Evolutionary conservation across 2,888 invertebrate species (phyloP).

Genomic region (Brenthis ino): DNA sequence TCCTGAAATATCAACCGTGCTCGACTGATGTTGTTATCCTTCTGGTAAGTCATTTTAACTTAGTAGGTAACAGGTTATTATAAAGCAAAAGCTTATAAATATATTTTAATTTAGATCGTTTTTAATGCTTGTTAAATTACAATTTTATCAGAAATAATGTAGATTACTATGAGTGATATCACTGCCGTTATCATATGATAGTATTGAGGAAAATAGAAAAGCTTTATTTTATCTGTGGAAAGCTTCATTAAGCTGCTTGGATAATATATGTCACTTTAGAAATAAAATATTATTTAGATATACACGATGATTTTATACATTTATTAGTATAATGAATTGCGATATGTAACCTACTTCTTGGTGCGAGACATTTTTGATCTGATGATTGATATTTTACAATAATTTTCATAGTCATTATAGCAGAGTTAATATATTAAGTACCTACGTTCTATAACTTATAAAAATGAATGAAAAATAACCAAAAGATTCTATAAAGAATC

Average conservation of each 20-base stretch:
- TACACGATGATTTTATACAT: too few relatives aligned
- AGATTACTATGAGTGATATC: slow-evolving; percentile 4
- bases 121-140: slow-evolving; percentile 5
- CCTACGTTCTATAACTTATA: too few relatives aligned
- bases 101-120: neutral
- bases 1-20: slow-evolving; percentile 85
- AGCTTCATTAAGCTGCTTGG: slow-evolving; percentile 20
- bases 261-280: neutral
- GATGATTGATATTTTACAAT: too few relatives aligned
- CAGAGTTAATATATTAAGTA: too few relatives aligned
- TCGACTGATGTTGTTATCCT: slow-evolving; percentile 74
- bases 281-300: neutral
- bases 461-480: too few relatives aligned
- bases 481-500: too few relatives aligned
- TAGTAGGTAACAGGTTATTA: neutral
- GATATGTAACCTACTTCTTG: too few relatives aligned
- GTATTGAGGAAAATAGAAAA: slow-evolving; percentile 13
- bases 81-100: too few relatives aligned
- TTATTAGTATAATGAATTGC: too few relatives aligned
- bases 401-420: too few relatives aligned
- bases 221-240: slow-evolving; percentile 21
- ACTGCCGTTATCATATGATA: slow-evolving; percentile 24
- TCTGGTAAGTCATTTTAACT: slow-evolving; percentile 59
- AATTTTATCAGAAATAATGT: slow-evolving; percentile 13
- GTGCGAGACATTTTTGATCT: too few relatives aligned